Conservation (phyloP, 1,140 invertebrate species). For the Ericerus pela region DNA sequence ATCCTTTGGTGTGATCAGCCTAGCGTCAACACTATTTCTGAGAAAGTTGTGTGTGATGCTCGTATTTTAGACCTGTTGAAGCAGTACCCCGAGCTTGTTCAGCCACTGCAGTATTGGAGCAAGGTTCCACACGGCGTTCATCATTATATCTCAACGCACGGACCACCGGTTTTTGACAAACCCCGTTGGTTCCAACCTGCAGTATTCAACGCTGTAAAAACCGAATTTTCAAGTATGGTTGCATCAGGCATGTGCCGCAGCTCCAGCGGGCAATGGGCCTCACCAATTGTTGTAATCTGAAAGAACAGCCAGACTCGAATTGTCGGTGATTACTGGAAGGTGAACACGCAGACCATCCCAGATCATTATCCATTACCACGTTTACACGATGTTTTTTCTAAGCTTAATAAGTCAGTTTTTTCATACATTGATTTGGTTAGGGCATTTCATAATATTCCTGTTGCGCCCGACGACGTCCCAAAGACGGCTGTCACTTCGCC, state of each 20-base stretch:
- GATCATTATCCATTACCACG: slow-evolving; percentile 32
- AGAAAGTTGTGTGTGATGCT: no score
- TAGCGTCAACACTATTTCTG: no score
- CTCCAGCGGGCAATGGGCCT: slow-evolving; percentile 32
- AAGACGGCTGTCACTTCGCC: slow-evolving; percentile 31
- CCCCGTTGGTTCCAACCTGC: not conserved
- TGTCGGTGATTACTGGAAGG: slow-evolving; percentile 32
- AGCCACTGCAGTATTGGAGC: no score
- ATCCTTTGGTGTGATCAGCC: no score
- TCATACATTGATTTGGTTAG: slow-evolving; percentile 33
- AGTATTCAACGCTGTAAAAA: not conserved
- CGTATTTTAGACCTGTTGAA: no score
- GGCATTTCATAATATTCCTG: slow-evolving; percentile 35
- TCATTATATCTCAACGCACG: not conserved
- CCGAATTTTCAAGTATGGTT: slow-evolving; percentile 17
- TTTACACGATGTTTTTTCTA: slow-evolving; percentile 26
- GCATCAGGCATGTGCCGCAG: slow-evolving; percentile 27
- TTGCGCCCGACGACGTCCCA: slow-evolving; percentile 25
- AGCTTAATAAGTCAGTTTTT: slow-evolving; percentile 31
- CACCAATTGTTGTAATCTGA: slow-evolving; percentile 32
- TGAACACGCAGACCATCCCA: slow-evolving; percentile 29
- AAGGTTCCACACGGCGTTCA: no score
- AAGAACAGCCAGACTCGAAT: slow-evolving; percentile 23
- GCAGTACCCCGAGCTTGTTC: no score
- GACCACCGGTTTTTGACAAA: not conserved